Evolutionary conservation across 2,113 vertebrate species (phyloP), one percentile per base, ranked within the genome.

Genomic region (Macaca nemestrina): DNA sequence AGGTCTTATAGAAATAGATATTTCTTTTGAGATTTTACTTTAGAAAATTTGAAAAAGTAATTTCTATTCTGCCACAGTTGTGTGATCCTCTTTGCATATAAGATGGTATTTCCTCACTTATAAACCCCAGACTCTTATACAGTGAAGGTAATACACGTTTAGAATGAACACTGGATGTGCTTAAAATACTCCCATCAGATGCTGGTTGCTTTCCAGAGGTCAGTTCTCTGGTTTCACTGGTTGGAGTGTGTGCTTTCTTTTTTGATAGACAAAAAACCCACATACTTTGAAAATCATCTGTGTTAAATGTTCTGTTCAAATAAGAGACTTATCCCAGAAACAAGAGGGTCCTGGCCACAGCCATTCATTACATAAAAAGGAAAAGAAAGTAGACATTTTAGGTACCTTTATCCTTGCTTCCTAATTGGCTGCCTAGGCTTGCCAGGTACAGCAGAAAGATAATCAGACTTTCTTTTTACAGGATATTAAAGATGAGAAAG

Each of bases 11-110:
- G 96, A 88, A 92, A 97, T 95, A 97, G 70, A 72, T 92, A 13
- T 0, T 90, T 98, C 97, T 97, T 96, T 91, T 97, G 94, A 93
- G 90, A 94, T 75, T 97, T 98, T 94, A 96, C 97, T 96, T 96
- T 87, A 96, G 97, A 92, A 98, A 96, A 98, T 97, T 95, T 76
- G 92, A 95, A 97, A 97, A 98, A 98, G 91, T 96, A 97, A 98
- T 98, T 98, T 98, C 88, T 96, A 83, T 98, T 98, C 94, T 97
- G 96, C 89, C 95, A 96, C 52, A 78, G 95, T 89, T 4, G 0
- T 97, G 64, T 94, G 94, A 97, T 96, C 57, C 59, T 97, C 86
- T 96, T 91, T 98, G 98, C 95, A 96, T 98, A 88, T 95, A 93
- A 98, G 98, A 94, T 95, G 84, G 61, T 92, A 27, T 72, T 95